Conservation (phyloP, 2,797 vertebrate species). For the Pseudocheirus occidentalis region DNA sequence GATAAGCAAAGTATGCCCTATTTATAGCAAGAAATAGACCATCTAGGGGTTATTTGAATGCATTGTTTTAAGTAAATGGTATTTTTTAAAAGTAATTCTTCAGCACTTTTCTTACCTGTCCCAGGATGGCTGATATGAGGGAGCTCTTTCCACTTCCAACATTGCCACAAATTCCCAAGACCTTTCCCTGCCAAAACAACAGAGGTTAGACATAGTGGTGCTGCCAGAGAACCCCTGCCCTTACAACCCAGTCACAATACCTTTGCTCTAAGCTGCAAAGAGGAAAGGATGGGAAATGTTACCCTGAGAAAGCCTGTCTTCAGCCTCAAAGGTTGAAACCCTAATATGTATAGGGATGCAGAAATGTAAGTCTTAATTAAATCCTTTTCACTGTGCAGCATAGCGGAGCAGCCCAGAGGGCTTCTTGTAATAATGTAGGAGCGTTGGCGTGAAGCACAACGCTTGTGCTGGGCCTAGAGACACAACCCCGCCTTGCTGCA, state of each 20-base stretch:
- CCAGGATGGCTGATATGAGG: slow-evolving; percentile 88
- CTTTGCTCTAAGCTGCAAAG: neutral
- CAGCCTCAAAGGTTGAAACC: neutral
- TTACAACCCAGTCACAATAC: neutral
- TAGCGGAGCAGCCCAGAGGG: neutral
- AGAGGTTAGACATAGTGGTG: slow-evolving; percentile 9
- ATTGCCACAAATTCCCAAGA: slow-evolving; percentile 91
- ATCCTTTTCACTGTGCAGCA: neutral
- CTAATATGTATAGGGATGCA: neutral
- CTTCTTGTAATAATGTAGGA: slow-evolving; percentile 17
- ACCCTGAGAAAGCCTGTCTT: neutral
- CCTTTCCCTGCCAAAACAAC: slow-evolving; percentile 83
- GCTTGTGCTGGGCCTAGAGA: neutral
- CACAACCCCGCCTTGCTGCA: neutral
- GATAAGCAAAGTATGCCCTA: neutral
- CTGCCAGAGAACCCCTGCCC: neutral
- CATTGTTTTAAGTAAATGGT: neutral
- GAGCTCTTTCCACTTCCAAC: slow-evolving; percentile 91
- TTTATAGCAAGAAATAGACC: accelerated
- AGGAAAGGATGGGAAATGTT: too few species aligned
- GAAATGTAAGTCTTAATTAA: slow-evolving; percentile 20
- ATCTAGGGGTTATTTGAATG: too few species aligned
- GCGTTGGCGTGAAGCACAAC: neutral
- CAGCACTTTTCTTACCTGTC: slow-evolving; percentile 84
- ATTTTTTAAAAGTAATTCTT: neutral